phyloP scores from a whole-genome alignment of 2,113 vertebrate species.

The Hepsetus odoe region DNA sequence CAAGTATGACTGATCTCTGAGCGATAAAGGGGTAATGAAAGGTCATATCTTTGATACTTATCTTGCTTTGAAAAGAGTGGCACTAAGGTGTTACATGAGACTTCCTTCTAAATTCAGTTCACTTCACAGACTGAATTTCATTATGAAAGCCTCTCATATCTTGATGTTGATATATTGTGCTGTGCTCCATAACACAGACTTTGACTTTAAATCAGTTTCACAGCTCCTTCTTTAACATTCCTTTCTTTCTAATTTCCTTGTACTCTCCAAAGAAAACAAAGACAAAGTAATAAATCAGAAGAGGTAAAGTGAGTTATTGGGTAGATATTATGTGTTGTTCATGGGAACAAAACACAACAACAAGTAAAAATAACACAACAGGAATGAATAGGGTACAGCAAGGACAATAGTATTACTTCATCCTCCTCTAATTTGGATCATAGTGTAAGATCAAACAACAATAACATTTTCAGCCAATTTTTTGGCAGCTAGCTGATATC shows the following conservation, averaged over 20 bases:
- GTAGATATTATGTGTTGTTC: constrained; percentile 5
- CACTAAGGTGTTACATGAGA: neutral
- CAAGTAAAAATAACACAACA: constrained; percentile 1
- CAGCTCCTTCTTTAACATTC: constrained; percentile 8
- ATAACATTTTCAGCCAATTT: constrained; percentile 29
- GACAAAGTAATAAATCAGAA: neutral
- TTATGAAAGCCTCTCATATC: neutral
- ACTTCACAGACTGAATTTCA: constrained; percentile 6
- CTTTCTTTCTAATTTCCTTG: constrained; percentile 2
- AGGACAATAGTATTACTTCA: constrained; percentile 28
- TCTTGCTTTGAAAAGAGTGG: neutral
- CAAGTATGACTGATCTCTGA: neutral
- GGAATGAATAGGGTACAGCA: constrained; percentile 6
- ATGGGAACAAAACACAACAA: constrained; percentile 10
- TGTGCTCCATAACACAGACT: neutral
- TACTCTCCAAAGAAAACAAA: constrained; percentile 6
- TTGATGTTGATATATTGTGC: neutral
- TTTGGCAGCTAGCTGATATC: constrained; percentile 40
- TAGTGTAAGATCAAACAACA: constrained; percentile 7
- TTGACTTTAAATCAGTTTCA: neutral
- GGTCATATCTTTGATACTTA: neutral
- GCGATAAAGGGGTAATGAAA: neutral
- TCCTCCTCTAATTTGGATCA: constrained; percentile 18
- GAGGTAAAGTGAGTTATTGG: constrained; percentile 20
- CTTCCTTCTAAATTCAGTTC: neutral